A percentile compares a stretch with the other conserved stretches of the same genome.
Evolutionary conservation across 2,797 vertebrate species (phyloP).

Genomic region (Ibycter americanus): DNA sequence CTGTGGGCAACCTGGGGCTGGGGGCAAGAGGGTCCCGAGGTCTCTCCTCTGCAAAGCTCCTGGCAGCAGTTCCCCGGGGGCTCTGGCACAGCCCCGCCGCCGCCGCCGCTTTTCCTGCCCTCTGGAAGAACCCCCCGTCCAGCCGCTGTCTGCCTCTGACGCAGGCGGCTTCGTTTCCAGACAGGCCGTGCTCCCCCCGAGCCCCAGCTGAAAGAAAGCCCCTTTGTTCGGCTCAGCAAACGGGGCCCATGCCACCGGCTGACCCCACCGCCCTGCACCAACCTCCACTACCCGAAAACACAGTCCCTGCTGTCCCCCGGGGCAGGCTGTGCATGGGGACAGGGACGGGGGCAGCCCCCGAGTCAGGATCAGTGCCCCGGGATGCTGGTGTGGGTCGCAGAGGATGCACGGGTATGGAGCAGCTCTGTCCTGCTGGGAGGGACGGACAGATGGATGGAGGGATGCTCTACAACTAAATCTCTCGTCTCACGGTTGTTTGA

Average conservation of each 20-base stretch:
- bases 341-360: accelerated
- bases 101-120: not conserved
- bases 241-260: not conserved
- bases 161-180: not conserved
- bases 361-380: not conserved
- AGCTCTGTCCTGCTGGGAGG: not conserved
- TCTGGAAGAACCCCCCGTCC: not conserved
- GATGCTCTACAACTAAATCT: not conserved
- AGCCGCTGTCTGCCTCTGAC: slow-evolving; percentile 23
- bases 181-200: not conserved
- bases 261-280: not conserved
- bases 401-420: not conserved
- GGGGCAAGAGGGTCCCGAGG: accelerated
- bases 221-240: slow-evolving; percentile 43
- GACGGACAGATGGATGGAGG: accelerated
- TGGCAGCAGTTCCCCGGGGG: accelerated
- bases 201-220: slow-evolving; percentile 33
- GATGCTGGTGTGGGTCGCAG: accelerated
- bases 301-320: not conserved
- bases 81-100: not conserved
- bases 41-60: accelerated
- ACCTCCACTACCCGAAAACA: not conserved
- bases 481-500: not conserved
- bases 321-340: not conserved
- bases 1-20: not conserved